phyloP scores from a whole-genome alignment of 2,113 vertebrate species.

The Strix aluco region DNA sequence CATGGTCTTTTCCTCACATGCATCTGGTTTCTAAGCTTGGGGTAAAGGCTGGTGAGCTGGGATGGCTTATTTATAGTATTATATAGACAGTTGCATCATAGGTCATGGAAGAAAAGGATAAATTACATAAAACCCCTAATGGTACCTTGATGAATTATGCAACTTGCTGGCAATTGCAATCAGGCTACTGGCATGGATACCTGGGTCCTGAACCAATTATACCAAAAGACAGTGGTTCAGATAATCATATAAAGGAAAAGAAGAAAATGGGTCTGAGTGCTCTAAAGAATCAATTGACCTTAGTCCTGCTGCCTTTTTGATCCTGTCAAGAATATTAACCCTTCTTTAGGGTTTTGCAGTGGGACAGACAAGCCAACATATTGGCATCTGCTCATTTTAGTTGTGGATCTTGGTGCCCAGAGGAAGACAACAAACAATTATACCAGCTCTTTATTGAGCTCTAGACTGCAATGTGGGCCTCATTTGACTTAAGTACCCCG shows the following conservation, averaged over 20 bases:
- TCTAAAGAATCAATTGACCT: not conserved
- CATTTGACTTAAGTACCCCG: not conserved
- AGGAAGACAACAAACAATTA: not conserved
- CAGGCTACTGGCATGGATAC: not conserved
- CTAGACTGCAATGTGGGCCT: not conserved
- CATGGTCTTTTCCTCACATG: not conserved
- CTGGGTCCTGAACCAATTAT: not conserved
- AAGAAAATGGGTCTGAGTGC: not conserved
- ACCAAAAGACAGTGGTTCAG: not conserved
- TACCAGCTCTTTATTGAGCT: not conserved
- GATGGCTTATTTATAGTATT: not conserved
- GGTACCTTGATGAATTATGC: not conserved
- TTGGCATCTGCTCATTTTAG: rapidly evolving
- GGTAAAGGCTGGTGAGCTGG: not conserved
- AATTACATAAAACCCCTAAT: not conserved
- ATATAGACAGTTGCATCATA: not conserved
- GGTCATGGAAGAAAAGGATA: not conserved
- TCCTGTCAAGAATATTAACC: not conserved
- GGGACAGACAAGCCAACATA: not conserved
- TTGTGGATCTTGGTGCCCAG: not conserved
- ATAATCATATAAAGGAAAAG: not conserved
- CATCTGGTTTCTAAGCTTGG: not conserved
- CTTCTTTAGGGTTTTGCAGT: not conserved
- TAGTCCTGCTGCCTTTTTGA: not conserved
- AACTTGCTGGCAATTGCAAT: not conserved